phyloP scores from a whole-genome alignment of 2,888 invertebrate genomes.

The Xanthostigma xanthostigma region DNA sequence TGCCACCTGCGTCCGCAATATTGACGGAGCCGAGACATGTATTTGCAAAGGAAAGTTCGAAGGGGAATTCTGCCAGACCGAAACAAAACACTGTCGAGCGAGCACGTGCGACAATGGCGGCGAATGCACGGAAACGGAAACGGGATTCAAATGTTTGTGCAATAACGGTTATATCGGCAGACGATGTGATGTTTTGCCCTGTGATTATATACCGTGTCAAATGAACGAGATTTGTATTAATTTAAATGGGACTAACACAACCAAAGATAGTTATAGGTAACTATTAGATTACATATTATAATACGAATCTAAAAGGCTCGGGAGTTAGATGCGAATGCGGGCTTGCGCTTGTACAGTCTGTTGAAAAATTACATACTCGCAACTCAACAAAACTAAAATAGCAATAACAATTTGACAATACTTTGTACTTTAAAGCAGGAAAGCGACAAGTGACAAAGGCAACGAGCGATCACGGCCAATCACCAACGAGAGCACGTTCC shows the following conservation, averaged over 20 bases:
- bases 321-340: too few relatives aligned
- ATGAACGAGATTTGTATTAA: constrained; percentile 30
- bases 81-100: constrained; percentile 17
- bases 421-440: too few relatives aligned
- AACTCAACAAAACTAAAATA: too few relatives aligned
- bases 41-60: constrained; percentile 24
- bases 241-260: constrained; percentile 24
- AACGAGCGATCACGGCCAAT: too few relatives aligned
- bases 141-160: constrained; percentile 33
- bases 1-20: constrained; percentile 31
- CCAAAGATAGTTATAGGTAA: constrained; percentile 29
- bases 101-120: constrained; percentile 28
- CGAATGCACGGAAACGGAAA: constrained; percentile 24
- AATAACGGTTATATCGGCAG: constrained; percentile 34
- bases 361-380: too few relatives aligned
- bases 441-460: too few relatives aligned
- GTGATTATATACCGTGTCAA: constrained; percentile 39
- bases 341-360: too few relatives aligned
- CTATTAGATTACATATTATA: constrained; percentile 5
- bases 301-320: too few relatives aligned
- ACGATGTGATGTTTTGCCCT: constrained; percentile 38
- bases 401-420: too few relatives aligned
- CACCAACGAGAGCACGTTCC: too few relatives aligned
- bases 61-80: constrained; percentile 24
- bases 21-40: constrained; percentile 28